A percentile compares a stretch with the other conserved stretches of the same genome.
Conservation (phyloP, 2,113 vertebrate genomes). For the Cottus gobio region DNA sequence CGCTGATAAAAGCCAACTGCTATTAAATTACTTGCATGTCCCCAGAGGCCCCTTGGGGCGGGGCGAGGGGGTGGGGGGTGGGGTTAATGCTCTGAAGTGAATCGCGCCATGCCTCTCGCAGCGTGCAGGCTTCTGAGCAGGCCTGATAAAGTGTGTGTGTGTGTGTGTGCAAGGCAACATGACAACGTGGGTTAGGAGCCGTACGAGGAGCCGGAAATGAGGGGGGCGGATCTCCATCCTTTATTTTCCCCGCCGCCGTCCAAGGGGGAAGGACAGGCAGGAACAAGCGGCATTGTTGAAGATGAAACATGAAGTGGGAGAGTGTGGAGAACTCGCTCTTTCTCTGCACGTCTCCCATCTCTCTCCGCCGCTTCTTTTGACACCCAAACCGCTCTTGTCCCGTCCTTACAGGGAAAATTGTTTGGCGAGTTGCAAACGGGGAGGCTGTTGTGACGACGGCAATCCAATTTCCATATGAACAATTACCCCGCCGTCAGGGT, state of each 20-base stretch:
- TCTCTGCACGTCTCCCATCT: conserved; percentile 50
- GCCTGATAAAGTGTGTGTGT: conserved; percentile 65
- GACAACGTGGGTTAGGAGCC: conserved; percentile 59
- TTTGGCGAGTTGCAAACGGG: conserved; percentile 63
- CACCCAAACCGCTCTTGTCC: conserved; percentile 46
- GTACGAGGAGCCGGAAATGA: conserved; percentile 45
- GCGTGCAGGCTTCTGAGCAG: conserved; percentile 43
- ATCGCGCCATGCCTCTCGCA: conserved; percentile 37
- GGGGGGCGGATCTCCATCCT: conserved; percentile 28
- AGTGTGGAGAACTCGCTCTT: conserved; percentile 42
- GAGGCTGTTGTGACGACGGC: conserved; percentile 73
- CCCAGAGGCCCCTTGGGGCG: conserved; percentile 28
- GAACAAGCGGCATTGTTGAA: conserved; percentile 58
- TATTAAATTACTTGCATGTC: conserved; percentile 70
- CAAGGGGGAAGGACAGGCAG: conserved; percentile 13
- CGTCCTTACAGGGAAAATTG: conserved; percentile 60
- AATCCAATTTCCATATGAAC: conserved; percentile 85
- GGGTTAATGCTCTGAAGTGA: conserved; percentile 56
- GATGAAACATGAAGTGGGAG: conserved; percentile 63
- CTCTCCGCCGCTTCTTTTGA: conserved; percentile 49
- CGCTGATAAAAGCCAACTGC: conserved; percentile 60
- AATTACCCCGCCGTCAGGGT: conserved; percentile 81
- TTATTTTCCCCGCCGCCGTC: conserved; percentile 38
- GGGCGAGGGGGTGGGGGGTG: not conserved
- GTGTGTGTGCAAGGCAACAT: conserved; percentile 49